Evolutionary conservation across 2,113 vertebrate species (phyloP).

Genomic region (Camelus dromedarius): DNA sequence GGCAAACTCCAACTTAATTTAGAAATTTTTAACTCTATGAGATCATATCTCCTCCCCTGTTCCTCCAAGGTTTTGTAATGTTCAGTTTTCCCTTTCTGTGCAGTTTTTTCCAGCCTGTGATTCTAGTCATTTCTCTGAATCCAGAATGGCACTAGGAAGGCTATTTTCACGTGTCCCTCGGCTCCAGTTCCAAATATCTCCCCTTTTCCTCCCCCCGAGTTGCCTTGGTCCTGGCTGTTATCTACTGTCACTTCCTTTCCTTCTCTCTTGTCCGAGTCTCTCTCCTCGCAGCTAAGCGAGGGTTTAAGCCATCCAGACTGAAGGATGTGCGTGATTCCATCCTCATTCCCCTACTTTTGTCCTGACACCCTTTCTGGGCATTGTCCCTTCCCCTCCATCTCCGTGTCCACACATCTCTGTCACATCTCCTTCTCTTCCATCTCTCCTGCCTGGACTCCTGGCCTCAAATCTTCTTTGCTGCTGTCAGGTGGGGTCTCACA

Average conservation of each 20-base stretch:
- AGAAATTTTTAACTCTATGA: background rate
- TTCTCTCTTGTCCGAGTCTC: background rate
- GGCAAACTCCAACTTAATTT: background rate
- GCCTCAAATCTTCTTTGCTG: background rate
- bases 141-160: accelerated
- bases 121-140: background rate
- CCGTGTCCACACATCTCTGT: too few relatives aligned
- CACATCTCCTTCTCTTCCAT: background rate
- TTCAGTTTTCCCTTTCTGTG: too few relatives aligned
- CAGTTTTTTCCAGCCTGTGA: background rate
- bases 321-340: accelerated
- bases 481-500: background rate
- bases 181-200: background rate
- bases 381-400: background rate
- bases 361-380: accelerated
- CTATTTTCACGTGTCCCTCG: accelerated
- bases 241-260: background rate
- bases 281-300: background rate
- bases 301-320: background rate
- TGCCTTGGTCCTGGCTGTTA: background rate
- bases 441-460: background rate
- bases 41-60: background rate
- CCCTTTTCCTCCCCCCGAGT: background rate
- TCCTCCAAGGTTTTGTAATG: background rate
- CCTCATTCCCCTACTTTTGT: background rate